Percentiles rank a stretch among this genome's conserved stretches.
phyloP scores from a whole-genome alignment of 1,140 invertebrate species.

The Eufriesea mexicana region DNA sequence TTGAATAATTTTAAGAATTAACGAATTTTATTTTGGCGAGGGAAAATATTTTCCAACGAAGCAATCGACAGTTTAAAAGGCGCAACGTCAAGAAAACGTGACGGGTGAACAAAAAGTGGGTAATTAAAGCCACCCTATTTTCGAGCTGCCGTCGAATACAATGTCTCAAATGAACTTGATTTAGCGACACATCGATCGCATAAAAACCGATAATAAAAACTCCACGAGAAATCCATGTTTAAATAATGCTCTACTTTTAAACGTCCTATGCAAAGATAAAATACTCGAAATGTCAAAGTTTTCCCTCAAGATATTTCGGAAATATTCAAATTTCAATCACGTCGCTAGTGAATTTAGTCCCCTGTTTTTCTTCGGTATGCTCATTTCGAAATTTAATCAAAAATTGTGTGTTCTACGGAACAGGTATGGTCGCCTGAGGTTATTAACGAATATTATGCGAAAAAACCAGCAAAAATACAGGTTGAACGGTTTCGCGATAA shows the following conservation, averaged over 20 bases:
- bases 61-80: background rate
- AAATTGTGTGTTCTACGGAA: too few species aligned
- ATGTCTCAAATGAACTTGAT: conserved; percentile 1
- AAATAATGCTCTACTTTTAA: background rate
- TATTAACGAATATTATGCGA: too few species aligned
- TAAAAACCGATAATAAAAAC: background rate
- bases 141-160: background rate
- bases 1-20: background rate
- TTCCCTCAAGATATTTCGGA: background rate
- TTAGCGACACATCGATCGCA: background rate
- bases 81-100: conserved; percentile 9
- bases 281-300: background rate
- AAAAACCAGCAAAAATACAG: too few species aligned
- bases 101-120: background rate
- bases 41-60: background rate
- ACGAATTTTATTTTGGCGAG: background rate
- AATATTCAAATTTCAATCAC: background rate
- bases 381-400: too few species aligned
- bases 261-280: background rate
- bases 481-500: too few species aligned
- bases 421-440: too few species aligned
- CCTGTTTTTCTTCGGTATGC: too few species aligned
- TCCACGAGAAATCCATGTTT: background rate
- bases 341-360: too few species aligned
- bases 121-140: conserved; percentile 4